Evolutionary conservation across 2,113 vertebrate genomes (phyloP).

Genomic region (Hydrolagus affinis): DNA sequence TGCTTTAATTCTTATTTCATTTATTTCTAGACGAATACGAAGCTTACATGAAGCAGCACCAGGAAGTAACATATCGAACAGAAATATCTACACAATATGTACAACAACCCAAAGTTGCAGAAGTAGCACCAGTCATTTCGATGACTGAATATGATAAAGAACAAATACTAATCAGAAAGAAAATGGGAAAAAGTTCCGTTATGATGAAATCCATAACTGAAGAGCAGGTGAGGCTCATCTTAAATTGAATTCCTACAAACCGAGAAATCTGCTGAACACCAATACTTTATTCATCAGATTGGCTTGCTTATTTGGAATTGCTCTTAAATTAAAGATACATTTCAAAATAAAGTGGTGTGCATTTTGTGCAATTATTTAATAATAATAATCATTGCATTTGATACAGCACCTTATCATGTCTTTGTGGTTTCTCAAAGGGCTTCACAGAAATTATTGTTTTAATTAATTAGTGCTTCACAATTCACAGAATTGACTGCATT

Average conservation of each 20-base stretch:
- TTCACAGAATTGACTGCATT: too few species aligned
- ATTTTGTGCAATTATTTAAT: background rate
- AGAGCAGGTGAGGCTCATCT: slow-evolving; percentile 64
- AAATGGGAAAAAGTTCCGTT: slow-evolving; percentile 71
- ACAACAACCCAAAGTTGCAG: slow-evolving; percentile 71
- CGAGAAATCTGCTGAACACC: background rate
- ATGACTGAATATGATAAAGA: slow-evolving; percentile 76
- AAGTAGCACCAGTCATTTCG: slow-evolving; percentile 58
- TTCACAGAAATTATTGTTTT: too few species aligned
- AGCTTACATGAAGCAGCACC: slow-evolving; percentile 70
- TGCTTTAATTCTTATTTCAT: slow-evolving; percentile 33
- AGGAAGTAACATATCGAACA: slow-evolving; percentile 72
- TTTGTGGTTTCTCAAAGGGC: too few species aligned
- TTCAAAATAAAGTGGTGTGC: background rate
- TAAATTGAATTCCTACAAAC: background rate
- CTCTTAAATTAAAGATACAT: background rate
- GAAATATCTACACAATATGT: slow-evolving; percentile 68
- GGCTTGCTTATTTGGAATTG: background rate
- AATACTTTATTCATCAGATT: slow-evolving; percentile 35
- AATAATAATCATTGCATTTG: too few species aligned
- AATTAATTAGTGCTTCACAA: too few species aligned
- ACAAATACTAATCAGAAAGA: slow-evolving; percentile 73
- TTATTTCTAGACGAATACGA: slow-evolving; percentile 74
- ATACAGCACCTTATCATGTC: too few species aligned
- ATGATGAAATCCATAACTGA: slow-evolving; percentile 72